Percentiles rank a stretch among this genome's conserved stretches.
Conservation (phyloP, 2,888 invertebrate species). For the Biston betularia region DNA sequence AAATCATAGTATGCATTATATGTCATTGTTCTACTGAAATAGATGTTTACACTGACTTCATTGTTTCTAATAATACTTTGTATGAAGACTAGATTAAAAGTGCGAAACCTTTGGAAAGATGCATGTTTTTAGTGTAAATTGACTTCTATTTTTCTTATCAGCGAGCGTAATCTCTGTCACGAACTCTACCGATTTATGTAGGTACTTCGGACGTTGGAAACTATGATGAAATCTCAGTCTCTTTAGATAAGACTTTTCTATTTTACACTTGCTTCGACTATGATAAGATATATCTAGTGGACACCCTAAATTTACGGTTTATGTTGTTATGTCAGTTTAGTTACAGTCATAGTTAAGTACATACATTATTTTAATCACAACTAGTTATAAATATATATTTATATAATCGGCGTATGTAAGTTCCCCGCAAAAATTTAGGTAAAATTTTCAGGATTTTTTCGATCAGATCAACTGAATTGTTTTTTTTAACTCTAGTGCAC, state of each 20-base stretch:
- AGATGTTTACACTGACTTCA: background rate
- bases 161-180: conserved; percentile 27
- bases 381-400: too few relatives aligned
- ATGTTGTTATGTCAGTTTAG: background rate
- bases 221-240: conserved; percentile 27
- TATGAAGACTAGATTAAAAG: too few relatives aligned
- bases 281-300: conserved; percentile 8
- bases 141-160: conserved; percentile 25
- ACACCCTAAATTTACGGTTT: background rate
- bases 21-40: background rate
- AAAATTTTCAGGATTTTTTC: too few relatives aligned
- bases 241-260: conserved; percentile 23
- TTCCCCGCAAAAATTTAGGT: too few relatives aligned
- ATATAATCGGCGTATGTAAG: too few relatives aligned
- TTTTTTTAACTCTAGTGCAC: too few relatives aligned
- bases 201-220: conserved; percentile 10
- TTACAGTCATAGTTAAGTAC: too few relatives aligned
- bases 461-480: too few relatives aligned
- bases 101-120: background rate
- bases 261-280: conserved; percentile 10
- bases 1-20: conserved; percentile 4
- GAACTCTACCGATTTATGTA: conserved; percentile 1
- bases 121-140: background rate
- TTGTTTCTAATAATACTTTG: background rate
- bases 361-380: too few relatives aligned